Base-by-base conservation (phyloP, 35 echinoderm and acorn worm genomes). In the Lytechinus pictus region DNA sequence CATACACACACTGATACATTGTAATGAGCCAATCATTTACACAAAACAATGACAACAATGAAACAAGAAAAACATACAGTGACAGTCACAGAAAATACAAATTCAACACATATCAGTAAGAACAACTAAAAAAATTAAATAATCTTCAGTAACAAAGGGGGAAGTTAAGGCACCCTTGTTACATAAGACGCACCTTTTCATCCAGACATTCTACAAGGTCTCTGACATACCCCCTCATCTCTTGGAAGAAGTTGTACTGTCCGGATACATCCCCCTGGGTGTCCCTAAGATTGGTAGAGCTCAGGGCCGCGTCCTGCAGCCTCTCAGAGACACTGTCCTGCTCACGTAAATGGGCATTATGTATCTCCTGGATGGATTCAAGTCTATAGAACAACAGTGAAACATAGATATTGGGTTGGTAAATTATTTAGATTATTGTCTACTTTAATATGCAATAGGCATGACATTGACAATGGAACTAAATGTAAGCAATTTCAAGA, bases 151-250 rank as follows among this genome's bases (percentile, higher is more conserved):
- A 52, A 95, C 27, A 87, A 52, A 71, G 79, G 94, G 94, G 61
- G 52, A 54, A 14, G 56, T 12, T 14, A 27, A 53, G 27, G 86
- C 86, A 55, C 86, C 95, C 95, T 57, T 71, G 54, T 61, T 52
- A 66, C 53, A 86, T 95, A 53, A 71, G 86, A 95, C 94, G 94
- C 96, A 99, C 98, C 97, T 99, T 99, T 91, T 97, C 98, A 96
- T 97, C 97, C 94, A 98, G 94, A 92, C 98, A 99, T 89, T 99
- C 98, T 66, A 99, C 95, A 54, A 99, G 89, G 96, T 99, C 98
- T 95, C 95, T 96, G 54, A 98, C 96, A 96, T 99, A 99, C 94
- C 95, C 96, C 96, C 96, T 98, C 98, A 98, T 99, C 95, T 98
- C 98, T 88, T 99, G 98, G 66, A 96, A 99, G 94, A 99, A 99